phyloP scores from a whole-genome alignment of 2,888 invertebrate species.

The Andrena minutula region DNA sequence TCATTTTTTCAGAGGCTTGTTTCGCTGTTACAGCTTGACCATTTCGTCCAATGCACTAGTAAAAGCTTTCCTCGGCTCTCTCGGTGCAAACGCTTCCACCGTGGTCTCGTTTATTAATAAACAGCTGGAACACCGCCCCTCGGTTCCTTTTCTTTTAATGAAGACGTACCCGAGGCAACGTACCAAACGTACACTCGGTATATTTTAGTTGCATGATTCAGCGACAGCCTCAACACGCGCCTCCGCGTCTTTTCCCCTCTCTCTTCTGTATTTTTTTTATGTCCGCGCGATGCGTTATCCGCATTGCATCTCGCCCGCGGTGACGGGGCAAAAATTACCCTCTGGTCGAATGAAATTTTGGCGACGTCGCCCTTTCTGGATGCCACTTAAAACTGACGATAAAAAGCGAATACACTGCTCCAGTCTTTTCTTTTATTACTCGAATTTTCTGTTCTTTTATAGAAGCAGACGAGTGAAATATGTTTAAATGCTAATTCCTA shows the following conservation, averaged over 20 bases:
- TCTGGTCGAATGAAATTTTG: constrained; percentile 2
- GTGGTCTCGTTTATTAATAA: constrained; percentile 67
- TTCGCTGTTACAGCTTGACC: neutral
- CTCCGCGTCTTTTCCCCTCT: constrained; percentile 19
- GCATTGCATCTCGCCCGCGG: constrained; percentile 26
- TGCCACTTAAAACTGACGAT: neutral
- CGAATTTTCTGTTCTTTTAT: no score
- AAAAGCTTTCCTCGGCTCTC: constrained; percentile 8
- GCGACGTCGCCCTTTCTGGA: neutral
- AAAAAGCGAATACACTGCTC: neutral
- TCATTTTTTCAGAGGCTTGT: no score
- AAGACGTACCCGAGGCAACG: constrained; percentile 31
- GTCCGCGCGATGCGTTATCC: constrained; percentile 14
- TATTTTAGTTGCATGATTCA: constrained; percentile 67
- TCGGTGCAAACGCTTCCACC: constrained; percentile 9
- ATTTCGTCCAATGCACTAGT: constrained; percentile 14
- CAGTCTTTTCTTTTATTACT: no score
- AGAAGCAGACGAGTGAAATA: no score
- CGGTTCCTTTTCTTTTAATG: constrained; percentile 48
- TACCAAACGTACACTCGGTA: constrained; percentile 63
- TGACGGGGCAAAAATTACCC: constrained; percentile 20
- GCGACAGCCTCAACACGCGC: constrained; percentile 36
- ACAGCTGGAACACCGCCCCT: constrained; percentile 37
- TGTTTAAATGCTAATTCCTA: no score
- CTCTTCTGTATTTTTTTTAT: constrained; percentile 30